These are phyloP conservation scores for Petrocephalus zakoni DNA, from an alignment of 2,113 vertebrate genomes.

Conservation along the genomic window DNA sequence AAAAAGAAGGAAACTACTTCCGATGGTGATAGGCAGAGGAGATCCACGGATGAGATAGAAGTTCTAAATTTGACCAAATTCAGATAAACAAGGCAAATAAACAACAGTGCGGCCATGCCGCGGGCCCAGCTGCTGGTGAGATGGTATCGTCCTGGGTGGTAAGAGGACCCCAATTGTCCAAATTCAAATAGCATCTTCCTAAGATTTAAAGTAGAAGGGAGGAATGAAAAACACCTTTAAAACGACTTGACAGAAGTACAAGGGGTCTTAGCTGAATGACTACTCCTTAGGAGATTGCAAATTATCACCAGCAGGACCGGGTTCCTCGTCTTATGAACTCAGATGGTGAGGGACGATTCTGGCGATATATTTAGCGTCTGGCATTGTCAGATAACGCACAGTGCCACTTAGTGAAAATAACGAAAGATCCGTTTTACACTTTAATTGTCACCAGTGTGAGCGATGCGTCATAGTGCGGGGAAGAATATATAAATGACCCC, in stretches of 20 bases:
- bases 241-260: background rate
- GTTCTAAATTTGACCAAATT: conserved; percentile 2
- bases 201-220: background rate
- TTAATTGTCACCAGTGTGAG: background rate
- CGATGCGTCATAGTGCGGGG: background rate
- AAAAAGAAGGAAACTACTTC: background rate
- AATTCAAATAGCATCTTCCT: conserved; percentile 5
- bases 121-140: background rate
- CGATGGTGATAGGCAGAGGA: background rate
- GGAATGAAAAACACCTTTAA: background rate
- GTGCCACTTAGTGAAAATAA: background rate
- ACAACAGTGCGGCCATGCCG: background rate
- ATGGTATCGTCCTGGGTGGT: conserved; percentile 7
- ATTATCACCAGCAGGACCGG: conserved; percentile 7
- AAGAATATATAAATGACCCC: background rate
- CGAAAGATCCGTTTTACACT: background rate
- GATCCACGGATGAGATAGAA: background rate
- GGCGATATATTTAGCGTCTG: background rate
- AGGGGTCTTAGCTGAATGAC: conserved; percentile 1
- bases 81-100: conserved; percentile 18
- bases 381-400: background rate
- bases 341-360: background rate
- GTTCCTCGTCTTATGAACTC: conserved; percentile 5
- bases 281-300: conserved; percentile 9
- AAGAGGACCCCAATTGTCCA: background rate